phyloP scores from a whole-genome alignment of 2,888 invertebrate species.

The Ypsolopha sequella region DNA sequence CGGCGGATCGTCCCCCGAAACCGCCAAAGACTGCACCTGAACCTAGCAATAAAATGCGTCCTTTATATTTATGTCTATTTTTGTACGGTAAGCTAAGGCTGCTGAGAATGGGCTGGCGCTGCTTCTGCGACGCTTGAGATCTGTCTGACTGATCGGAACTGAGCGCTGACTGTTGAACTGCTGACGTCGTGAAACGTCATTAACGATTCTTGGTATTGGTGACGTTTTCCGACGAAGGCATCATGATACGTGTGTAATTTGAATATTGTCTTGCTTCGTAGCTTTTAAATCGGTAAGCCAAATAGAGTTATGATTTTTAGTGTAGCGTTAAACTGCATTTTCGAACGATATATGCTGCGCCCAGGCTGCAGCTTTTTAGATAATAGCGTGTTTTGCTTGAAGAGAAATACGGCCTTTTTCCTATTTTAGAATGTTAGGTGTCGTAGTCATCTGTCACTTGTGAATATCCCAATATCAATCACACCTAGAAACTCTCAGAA shows the following conservation, averaged over 20 bases:
- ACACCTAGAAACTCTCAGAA: neutral
- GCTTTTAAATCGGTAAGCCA: constrained; percentile 35
- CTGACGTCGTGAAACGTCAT: neutral
- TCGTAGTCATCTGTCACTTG: constrained; percentile 25
- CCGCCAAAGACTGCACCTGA: constrained; percentile 52
- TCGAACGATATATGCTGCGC: constrained; percentile 22
- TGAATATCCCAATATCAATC: neutral
- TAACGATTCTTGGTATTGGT: neutral
- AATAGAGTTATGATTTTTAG: constrained; percentile 33
- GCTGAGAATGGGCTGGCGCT: neutral
- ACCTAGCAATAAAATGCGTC: constrained; percentile 4
- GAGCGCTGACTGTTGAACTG: neutral
- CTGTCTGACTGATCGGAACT: neutral
- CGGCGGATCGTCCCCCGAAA: constrained; percentile 46
- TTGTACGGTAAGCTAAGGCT: neutral
- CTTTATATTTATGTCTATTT: neutral
- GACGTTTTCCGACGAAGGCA: neutral
- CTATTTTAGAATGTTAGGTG: constrained; percentile 36
- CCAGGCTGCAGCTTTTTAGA: constrained; percentile 58
- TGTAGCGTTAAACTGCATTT: constrained; percentile 29
- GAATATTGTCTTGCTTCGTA: constrained; percentile 28
- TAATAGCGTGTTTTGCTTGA: neutral
- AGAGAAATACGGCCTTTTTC: constrained; percentile 18
- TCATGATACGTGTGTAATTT: neutral
- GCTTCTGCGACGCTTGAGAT: neutral